Base-by-base conservation (phyloP, 2,113 vertebrate genomes). In the Crotalus viridis region DNA sequence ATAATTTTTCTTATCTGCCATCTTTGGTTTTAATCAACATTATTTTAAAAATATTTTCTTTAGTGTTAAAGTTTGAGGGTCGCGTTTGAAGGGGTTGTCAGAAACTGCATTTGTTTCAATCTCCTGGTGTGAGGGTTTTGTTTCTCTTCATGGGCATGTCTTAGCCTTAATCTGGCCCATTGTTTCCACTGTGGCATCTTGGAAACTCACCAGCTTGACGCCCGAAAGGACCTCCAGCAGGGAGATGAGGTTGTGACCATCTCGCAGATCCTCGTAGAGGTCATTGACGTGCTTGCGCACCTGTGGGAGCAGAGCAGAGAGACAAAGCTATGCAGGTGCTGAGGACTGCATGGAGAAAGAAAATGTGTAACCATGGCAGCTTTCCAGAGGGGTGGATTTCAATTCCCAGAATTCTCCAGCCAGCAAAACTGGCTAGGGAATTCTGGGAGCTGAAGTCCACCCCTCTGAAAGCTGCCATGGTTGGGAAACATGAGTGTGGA, bases 241-340 rank as follows among this genome's bases (percentile, higher is more conserved):
- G 88, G 99, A 99, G 81, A 99, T 99, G 90, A 99, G 97, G 97
- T 99, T 99, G 97, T 99, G 99, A 89, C 99, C 99, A 95, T 99
- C 99, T n/a, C 99, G 97, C 89, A 99, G 96, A 94, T 99, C 99
- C 95, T 99, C 98, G 17, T 99, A 99, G 89, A 99, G 98, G 97
- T 99, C 98, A 33, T 98, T 98, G 97, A 99, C 99, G 97, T 99
- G 99, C 96, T 99, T 99, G 92, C 99, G 98, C 97, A 99, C 98
- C 99, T 99, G 96, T 0, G 56, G 64, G 28, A n/a, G 56, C 5
- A 28, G 69, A 94, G 22, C 64, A 0, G 39, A 85, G 13, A 51
- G 52, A 85, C 64, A 61, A 12, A 92, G 0, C 0, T 8, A 5
- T 55, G 22, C 22, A 10, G 55, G 0, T 56, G 39, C 28, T 26